Evolutionary conservation across 2,888 invertebrate species (phyloP).

Genomic region (Silvanus unidentatus): DNA sequence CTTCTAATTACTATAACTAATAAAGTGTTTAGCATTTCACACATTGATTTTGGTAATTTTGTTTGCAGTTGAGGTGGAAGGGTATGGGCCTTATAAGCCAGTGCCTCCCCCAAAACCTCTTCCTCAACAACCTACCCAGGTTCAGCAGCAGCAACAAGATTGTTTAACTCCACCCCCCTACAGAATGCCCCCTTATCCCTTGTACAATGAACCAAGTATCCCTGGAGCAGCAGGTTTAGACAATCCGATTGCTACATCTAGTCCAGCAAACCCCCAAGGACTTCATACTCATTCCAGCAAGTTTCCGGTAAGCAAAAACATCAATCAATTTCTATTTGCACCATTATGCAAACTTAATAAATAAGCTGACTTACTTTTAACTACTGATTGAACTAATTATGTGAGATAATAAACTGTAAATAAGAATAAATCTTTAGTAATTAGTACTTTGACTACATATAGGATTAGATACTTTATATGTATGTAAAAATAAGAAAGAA

Average conservation of each 20-base stretch:
- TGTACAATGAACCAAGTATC: slow-evolving; percentile 54
- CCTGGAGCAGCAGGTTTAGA: slow-evolving; percentile 49
- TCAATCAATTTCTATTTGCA: no score
- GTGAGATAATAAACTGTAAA: no score
- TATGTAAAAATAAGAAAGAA: background rate
- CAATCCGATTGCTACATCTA: slow-evolving; percentile 42
- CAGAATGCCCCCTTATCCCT: slow-evolving; percentile 64
- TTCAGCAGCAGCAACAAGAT: slow-evolving; percentile 25
- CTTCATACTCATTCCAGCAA: slow-evolving; percentile 73
- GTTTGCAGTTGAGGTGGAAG: slow-evolving; percentile 50
- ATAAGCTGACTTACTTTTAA: no score
- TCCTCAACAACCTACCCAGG: slow-evolving; percentile 41
- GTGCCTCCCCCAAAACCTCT: slow-evolving; percentile 59
- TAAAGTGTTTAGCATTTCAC: background rate
- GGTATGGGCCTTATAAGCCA: slow-evolving; percentile 55
- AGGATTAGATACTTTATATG: no score
- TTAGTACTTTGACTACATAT: no score
- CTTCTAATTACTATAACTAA: no score
- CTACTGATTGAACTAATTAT: no score
- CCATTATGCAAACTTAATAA: background rate
- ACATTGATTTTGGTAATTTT: background rate
- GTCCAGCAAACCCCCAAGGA: slow-evolving; percentile 44
- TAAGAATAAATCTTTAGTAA: no score
- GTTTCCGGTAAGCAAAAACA: slow-evolving; percentile 74
- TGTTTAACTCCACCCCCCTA: slow-evolving; percentile 51